Conservation (phyloP, 2,113 vertebrate genomes). For the Verasper variegatus region DNA sequence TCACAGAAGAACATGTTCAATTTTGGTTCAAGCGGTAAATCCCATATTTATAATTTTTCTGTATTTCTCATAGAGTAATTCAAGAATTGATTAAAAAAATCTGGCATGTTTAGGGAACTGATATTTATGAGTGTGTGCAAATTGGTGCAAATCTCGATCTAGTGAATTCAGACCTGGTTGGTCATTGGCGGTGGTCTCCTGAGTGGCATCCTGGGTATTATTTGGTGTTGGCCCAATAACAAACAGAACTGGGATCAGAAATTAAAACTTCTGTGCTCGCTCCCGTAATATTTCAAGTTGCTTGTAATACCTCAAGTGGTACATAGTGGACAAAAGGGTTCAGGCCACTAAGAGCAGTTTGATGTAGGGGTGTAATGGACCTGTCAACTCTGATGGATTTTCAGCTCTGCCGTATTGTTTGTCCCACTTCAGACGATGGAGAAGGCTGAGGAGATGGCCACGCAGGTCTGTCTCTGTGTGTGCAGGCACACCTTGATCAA, state of each 20-base stretch:
- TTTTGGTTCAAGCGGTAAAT: too few relatives aligned
- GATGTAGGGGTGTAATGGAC: slow-evolving; percentile 73
- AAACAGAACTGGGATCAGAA: slow-evolving; percentile 1
- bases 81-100: too few relatives aligned
- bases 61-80: too few relatives aligned
- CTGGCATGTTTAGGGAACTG: too few relatives aligned
- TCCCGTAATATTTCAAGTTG: slow-evolving; percentile 51
- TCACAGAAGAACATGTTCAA: too few relatives aligned
- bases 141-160: too few relatives aligned
- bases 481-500: slow-evolving; percentile 65
- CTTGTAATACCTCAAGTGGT: slow-evolving; percentile 65
- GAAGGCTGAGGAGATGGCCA: slow-evolving; percentile 61
- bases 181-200: too few relatives aligned
- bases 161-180: too few relatives aligned
- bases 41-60: too few relatives aligned
- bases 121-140: too few relatives aligned
- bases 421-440: slow-evolving; percentile 68
- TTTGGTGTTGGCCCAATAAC: neutral
- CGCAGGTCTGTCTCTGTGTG: slow-evolving; percentile 23
- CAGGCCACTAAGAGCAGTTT: slow-evolving; percentile 70
- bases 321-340: slow-evolving; percentile 65
- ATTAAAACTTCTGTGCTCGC: slow-evolving; percentile 29
- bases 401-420: slow-evolving; percentile 66
- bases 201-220: neutral
- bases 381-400: slow-evolving; percentile 78